Conservation (phyloP, 2,797 vertebrate species). For the Eupleurogrammus muticus region DNA sequence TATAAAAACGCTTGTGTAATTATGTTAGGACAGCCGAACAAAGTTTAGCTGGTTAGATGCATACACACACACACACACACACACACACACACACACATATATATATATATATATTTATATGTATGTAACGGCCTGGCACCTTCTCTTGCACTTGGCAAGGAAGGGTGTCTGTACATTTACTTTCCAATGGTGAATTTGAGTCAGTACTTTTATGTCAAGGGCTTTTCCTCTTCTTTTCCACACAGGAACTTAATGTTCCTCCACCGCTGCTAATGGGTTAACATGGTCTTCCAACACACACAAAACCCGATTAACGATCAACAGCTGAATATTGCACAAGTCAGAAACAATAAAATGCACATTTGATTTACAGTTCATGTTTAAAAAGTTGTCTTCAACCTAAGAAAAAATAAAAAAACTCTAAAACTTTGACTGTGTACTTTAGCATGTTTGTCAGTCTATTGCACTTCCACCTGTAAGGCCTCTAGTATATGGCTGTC, state of each 20-base stretch:
- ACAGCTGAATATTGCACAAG: not conserved
- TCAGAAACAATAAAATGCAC: not conserved
- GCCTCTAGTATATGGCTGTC: slow-evolving; percentile 61
- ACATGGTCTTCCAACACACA: not conserved
- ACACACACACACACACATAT: no score
- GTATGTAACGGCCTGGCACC: no score
- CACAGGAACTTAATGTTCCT: not conserved
- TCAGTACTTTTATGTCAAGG: not conserved
- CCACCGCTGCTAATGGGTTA: not conserved
- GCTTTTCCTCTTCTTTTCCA: not conserved
- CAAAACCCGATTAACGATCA: not conserved
- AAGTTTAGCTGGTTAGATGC: no score
- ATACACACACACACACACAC: no score
- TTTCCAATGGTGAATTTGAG: not conserved
- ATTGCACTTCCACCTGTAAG: slow-evolving; percentile 60
- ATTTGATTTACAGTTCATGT: slow-evolving; percentile 16
- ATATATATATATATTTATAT: no score
- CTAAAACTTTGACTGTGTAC: slow-evolving; percentile 14
- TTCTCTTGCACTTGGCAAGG: no score
- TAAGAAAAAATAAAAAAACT: not conserved
- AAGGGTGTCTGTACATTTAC: no score
- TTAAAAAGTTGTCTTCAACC: slow-evolving; percentile 31
- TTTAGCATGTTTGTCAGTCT: slow-evolving; percentile 57
- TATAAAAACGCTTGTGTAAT: no score
- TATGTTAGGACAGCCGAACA: no score